These are phyloP conservation scores for Sipha flava DNA, from an alignment of 1,140 invertebrate genomes.

Conservation along the genomic window DNA sequence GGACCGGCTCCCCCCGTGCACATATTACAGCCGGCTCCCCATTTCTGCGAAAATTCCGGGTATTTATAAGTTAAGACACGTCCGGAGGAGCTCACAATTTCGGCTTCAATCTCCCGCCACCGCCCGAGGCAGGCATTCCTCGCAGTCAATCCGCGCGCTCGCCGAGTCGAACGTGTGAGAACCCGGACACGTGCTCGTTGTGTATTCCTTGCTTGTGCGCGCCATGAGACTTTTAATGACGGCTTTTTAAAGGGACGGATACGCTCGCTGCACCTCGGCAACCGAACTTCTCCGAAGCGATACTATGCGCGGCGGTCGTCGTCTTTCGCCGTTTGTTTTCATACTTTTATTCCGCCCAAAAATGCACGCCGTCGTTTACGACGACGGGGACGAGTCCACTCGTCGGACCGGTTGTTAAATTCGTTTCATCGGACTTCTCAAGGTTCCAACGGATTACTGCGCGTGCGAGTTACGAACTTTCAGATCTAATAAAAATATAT, in stretches of 20 bases:
- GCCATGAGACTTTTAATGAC: not conserved
- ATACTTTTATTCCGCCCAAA: too few relatives aligned
- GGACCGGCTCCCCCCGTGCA: not conserved
- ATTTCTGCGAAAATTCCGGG: not conserved
- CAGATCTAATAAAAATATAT: too few relatives aligned
- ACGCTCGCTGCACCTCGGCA: not conserved
- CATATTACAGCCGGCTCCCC: too few relatives aligned
- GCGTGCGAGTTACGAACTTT: too few relatives aligned
- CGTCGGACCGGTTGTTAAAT: too few relatives aligned
- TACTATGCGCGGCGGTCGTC: too few relatives aligned
- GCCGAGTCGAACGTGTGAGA: not conserved
- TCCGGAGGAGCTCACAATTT: not conserved
- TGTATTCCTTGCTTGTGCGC: slow-evolving; percentile 4
- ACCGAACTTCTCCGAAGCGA: not conserved
- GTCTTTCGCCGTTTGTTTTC: too few relatives aligned
- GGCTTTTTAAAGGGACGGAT: not conserved
- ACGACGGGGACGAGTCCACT: too few relatives aligned
- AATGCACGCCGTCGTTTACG: too few relatives aligned
- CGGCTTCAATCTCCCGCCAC: not conserved
- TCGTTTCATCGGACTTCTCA: too few relatives aligned
- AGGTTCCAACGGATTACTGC: too few relatives aligned
- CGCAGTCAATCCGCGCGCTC: not conserved
- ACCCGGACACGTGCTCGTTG: not conserved
- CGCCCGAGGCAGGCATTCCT: too few relatives aligned
- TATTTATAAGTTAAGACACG: slow-evolving; percentile 29